A percentile compares a stretch with the other conserved stretches of the same genome.
Evolutionary conservation across 2,113 vertebrate genomes (phyloP).

Genomic region (Sigmodon hispidus): DNA sequence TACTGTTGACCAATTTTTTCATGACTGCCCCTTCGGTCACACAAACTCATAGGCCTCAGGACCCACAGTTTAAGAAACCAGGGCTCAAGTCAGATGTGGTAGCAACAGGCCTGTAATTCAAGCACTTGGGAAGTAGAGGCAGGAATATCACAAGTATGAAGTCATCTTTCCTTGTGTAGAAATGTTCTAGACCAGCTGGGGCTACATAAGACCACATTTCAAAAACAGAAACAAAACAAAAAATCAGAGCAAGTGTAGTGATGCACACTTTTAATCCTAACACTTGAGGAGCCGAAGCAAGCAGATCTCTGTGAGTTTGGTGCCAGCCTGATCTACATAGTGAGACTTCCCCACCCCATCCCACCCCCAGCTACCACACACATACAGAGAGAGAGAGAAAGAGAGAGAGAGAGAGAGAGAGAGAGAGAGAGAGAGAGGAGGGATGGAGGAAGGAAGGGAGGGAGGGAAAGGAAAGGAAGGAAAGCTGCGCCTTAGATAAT

Average conservation of each 20-base stretch:
- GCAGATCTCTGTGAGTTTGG: neutral
- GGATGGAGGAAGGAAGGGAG: too few species aligned
- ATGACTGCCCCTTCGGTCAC: neutral
- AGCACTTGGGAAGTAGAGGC: neutral
- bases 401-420: neutral
- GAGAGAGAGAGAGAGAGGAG: too few species aligned
- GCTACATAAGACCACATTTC: neutral
- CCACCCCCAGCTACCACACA: neutral
- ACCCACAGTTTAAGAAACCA: neutral
- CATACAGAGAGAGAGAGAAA: neutral
- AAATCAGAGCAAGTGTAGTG: neutral
- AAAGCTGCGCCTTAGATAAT: neutral
- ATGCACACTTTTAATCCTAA: neutral
- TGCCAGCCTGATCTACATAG: neutral
- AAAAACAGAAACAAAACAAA: neutral
- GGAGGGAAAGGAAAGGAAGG: too few species aligned
- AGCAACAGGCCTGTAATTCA: neutral
- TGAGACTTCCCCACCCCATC: neutral
- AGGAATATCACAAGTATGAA: neutral
- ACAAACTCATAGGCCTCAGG: neutral
- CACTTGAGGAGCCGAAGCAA: neutral
- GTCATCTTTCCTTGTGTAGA: neutral
- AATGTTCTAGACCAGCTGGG: neutral
- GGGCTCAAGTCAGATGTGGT: neutral
- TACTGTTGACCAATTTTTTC: neutral